These are phyloP conservation scores for Emys orbicularis DNA, from an alignment of 2,797 vertebrate species.

Conservation along the genomic window DNA sequence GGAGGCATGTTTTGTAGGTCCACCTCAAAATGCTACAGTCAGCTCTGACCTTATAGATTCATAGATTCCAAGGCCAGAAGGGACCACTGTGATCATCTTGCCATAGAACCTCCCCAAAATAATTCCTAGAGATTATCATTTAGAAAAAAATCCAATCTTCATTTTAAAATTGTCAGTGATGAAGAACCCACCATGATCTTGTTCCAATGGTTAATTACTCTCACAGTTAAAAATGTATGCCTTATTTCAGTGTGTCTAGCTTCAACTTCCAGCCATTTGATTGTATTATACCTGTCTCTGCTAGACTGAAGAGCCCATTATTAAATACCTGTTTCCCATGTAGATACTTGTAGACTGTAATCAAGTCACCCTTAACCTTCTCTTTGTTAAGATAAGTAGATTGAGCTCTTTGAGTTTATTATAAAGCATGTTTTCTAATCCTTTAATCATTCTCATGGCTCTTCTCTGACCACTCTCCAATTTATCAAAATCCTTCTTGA, in stretches of 20 bases:
- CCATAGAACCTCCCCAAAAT: background rate
- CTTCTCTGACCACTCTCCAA: background rate
- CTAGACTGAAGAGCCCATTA: background rate
- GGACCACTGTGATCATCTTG: background rate
- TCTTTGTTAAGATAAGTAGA: background rate
- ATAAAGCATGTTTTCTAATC: background rate
- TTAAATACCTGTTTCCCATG: background rate
- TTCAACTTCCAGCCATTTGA: background rate
- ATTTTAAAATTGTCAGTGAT: background rate
- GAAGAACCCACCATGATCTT: background rate
- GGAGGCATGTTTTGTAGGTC: background rate
- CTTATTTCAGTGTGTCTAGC: background rate
- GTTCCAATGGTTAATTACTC: background rate
- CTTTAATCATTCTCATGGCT: background rate
- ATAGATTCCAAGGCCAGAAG: background rate
- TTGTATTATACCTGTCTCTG: background rate
- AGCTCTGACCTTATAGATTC: background rate
- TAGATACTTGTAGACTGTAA: background rate
- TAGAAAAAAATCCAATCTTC: background rate
- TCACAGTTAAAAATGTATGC: too few species aligned
- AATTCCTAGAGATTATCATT: background rate
- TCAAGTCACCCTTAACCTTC: background rate
- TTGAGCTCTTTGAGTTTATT: background rate
- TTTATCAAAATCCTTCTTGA: background rate
- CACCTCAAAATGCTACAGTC: background rate